Base-by-base conservation (phyloP, 2,888 invertebrate species). In the Nomada hirtipes region DNA sequence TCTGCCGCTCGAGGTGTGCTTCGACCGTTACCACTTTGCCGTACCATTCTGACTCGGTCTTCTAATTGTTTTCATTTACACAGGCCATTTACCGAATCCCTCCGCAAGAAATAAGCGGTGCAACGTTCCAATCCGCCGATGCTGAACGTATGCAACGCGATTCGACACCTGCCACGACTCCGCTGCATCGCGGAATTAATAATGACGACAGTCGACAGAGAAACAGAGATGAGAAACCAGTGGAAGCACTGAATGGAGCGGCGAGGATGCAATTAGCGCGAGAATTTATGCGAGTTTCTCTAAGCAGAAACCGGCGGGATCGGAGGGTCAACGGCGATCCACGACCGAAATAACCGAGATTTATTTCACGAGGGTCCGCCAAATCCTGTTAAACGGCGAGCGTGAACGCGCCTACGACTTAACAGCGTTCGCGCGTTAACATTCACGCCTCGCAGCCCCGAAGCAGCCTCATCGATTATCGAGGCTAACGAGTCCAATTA, bases 291-390 rank as follows among this genome's bases (percentile, higher is more conserved):
- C 79, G 78, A 74, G 78, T 86, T 83, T 78, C 83, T 72, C 80
- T 76, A 72, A 69, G 71, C 74, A 69, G 78, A 63, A 60, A 18
- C 53, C 67, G 67, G 60, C 59, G 69, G 29, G 20, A 18, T 68
- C 20, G 59, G 73, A 60, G 70, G 77, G 73, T 23, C 70, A 64
- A 59, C 47, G 74, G 42, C 73, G 64, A 78, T 72, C 82, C 82
- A 79, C 83, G 86, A 88, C 89, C 88, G 88, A 91, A 91, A 91
- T 91, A 90, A 89, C 86, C 83, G 88, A 87, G 90, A 91, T 91
- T 91, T 91, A 91, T 91, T 89, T 89, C 82, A 86, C 84, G 83
- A 80, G 81, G 83, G 87, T 84, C 68, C 86, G 87, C 84, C 86
- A 86, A 85, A 90, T 88, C 87, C 88, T 86, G 89, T 87, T 88